phyloP scores from a whole-genome alignment of 2,797 vertebrate genomes.

The Setipinna tenuifilis region DNA sequence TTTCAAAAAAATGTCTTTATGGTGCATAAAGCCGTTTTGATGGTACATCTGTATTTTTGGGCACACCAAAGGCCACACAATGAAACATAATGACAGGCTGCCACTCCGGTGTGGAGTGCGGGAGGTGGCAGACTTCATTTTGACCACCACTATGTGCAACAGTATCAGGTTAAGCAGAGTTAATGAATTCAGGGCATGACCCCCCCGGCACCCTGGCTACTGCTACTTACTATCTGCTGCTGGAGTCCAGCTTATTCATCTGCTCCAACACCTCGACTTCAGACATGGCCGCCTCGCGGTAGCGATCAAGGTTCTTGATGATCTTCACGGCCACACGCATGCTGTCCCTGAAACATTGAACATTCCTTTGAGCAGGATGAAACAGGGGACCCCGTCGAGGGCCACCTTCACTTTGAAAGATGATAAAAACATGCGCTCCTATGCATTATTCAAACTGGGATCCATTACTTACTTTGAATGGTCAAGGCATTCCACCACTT shows the following conservation, averaged over 20 bases:
- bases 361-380: background rate
- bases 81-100: background rate
- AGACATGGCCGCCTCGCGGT: constrained; percentile 92
- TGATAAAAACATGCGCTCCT: background rate
- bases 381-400: background rate
- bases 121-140: background rate
- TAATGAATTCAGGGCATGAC: background rate
- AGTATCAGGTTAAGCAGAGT: background rate
- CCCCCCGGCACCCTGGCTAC: background rate
- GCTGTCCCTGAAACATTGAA: constrained; percentile 74
- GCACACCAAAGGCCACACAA: background rate
- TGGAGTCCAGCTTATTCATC: constrained; percentile 85
- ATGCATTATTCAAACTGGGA: constrained; percentile 41
- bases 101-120: background rate
- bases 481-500: constrained; percentile 96
- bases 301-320: constrained; percentile 96
- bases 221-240: constrained; percentile 84
- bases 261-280: constrained; percentile 93
- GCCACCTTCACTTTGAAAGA: background rate
- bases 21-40: background rate
- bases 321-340: constrained; percentile 94
- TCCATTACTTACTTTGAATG: constrained; percentile 84
- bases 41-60: background rate
- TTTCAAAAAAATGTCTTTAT: too few species aligned
- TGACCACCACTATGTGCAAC: background rate